These are phyloP conservation scores for Drosophila parvula DNA, from an alignment of 1,140 invertebrate species.

Conservation along the genomic window DNA sequence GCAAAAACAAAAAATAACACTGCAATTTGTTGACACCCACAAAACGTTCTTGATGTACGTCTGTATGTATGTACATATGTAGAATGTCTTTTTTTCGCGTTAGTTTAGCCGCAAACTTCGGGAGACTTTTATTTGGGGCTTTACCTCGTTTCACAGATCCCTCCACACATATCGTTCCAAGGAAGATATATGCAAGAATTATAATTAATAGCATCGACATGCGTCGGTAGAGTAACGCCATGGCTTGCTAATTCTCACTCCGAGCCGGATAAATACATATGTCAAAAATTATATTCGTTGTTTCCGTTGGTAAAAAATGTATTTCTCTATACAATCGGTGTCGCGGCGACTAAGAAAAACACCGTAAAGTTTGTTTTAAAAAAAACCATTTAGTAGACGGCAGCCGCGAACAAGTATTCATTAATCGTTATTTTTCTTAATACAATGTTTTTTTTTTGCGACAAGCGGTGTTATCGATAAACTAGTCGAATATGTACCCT, in stretches of 20 bases:
- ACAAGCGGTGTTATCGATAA: conserved; percentile 15
- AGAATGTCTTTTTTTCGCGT: conserved; percentile 10
- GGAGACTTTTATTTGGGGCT: not conserved
- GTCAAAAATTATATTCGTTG: conserved; percentile 40
- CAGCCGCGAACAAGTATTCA: conserved; percentile 35
- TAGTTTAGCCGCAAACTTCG: not conserved
- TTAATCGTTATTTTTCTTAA: conserved; percentile 43
- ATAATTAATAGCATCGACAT: conserved; percentile 47
- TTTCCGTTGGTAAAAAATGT: conserved; percentile 27
- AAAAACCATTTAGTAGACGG: conserved; percentile 33
- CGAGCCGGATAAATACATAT: conserved; percentile 47
- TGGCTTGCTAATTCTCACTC: conserved; percentile 53
- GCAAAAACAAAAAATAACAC: conserved; percentile 27
- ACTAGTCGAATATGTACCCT: conserved; percentile 14
- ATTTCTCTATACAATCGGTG: not conserved
- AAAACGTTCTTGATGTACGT: conserved; percentile 16
- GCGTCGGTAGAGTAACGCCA: conserved; percentile 45
- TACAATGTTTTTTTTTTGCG: conserved; percentile 29
- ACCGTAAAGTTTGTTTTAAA: conserved; percentile 13
- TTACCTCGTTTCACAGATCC: conserved; percentile 39
- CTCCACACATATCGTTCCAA: conserved; percentile 42
- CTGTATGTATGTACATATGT: conserved; percentile 10
- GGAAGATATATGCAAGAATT: conserved; percentile 33
- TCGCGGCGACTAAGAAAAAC: conserved; percentile 11
- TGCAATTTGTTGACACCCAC: conserved; percentile 45